Percentiles rank a stretch among this genome's conserved stretches.
Evolutionary conservation across 1,140 invertebrate species (phyloP).

Genomic region (Drosophila littoralis): DNA sequence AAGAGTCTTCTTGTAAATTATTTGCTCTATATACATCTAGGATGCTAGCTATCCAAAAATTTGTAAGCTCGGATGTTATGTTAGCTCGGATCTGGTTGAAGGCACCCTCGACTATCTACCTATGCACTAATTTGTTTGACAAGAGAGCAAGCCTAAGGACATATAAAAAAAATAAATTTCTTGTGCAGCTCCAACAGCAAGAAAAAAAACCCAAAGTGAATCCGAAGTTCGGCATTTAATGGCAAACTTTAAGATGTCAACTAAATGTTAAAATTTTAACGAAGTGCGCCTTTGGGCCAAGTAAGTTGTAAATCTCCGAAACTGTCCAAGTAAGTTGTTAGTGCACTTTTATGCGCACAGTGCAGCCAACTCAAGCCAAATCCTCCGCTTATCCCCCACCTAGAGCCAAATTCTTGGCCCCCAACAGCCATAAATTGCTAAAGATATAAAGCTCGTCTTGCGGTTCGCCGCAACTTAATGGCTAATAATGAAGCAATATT

Average conservation of each 20-base stretch:
- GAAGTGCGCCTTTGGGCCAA: conserved; percentile 11
- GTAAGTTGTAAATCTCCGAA: conserved; percentile 29
- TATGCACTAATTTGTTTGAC: too few species aligned
- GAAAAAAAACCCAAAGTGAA: not conserved
- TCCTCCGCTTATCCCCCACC: conserved; percentile 4
- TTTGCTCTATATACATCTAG: not conserved
- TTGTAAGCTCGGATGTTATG: too few species aligned
- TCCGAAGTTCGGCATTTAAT: not conserved
- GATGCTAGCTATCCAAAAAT: too few species aligned
- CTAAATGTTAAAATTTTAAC: conserved; percentile 11
- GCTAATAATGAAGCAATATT: conserved; percentile 69
- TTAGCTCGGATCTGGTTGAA: too few species aligned
- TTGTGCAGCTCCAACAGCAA: not conserved
- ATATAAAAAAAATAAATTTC: not conserved
- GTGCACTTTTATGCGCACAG: conserved; percentile 28
- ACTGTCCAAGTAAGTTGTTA: conserved; percentile 22
- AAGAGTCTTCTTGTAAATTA: not conserved
- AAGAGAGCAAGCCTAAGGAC: too few species aligned
- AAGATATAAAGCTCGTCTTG: conserved; percentile 46
- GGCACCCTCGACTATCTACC: too few species aligned
- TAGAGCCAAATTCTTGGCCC: not conserved
- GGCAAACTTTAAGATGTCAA: conserved; percentile 14
- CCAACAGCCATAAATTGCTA: conserved; percentile 33
- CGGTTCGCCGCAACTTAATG: conserved; percentile 64
- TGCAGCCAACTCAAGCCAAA: conserved; percentile 16